Conservation (phyloP, 1,140 invertebrate species). For the Eueides isabella region DNA sequence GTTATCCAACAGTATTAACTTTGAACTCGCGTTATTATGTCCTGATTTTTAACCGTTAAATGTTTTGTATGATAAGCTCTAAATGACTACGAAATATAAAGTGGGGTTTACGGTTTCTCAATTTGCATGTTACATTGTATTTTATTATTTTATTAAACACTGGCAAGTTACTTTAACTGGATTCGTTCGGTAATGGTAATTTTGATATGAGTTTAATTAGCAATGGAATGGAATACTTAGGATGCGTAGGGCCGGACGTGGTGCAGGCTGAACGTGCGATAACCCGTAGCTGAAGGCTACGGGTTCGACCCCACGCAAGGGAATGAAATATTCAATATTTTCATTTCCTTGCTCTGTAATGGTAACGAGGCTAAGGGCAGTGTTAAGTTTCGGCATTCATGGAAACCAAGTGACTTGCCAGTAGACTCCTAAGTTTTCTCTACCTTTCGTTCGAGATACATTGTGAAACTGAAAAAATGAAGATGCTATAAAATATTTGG, state of each 20-base stretch:
- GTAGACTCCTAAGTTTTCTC: too few relatives aligned
- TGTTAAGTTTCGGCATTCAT: too few relatives aligned
- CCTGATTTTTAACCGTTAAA: slow-evolving; percentile 44
- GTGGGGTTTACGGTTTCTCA: not conserved
- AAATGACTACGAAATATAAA: not conserved
- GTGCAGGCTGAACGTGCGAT: not conserved
- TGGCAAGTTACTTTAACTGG: not conserved
- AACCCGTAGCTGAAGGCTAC: not conserved
- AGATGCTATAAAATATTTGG: too few relatives aligned
- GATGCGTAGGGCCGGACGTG: too few relatives aligned
- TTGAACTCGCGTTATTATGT: slow-evolving; percentile 45
- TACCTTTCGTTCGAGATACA: too few relatives aligned
- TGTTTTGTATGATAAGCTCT: slow-evolving; percentile 2
- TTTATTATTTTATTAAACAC: not conserved
- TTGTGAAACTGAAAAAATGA: too few relatives aligned
- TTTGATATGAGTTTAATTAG: not conserved
- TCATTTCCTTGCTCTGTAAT: too few relatives aligned
- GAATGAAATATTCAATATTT: too few relatives aligned
- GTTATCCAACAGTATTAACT: slow-evolving; percentile 63
- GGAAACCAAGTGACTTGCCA: too few relatives aligned
- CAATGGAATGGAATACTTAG: too few relatives aligned
- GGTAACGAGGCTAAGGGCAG: too few relatives aligned
- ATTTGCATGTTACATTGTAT: slow-evolving; percentile 1
- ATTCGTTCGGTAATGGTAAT: not conserved
- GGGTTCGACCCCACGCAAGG: not conserved